Evolutionary conservation across 2,113 vertebrate species (phyloP).

Genomic region (Gila orcuttii): DNA sequence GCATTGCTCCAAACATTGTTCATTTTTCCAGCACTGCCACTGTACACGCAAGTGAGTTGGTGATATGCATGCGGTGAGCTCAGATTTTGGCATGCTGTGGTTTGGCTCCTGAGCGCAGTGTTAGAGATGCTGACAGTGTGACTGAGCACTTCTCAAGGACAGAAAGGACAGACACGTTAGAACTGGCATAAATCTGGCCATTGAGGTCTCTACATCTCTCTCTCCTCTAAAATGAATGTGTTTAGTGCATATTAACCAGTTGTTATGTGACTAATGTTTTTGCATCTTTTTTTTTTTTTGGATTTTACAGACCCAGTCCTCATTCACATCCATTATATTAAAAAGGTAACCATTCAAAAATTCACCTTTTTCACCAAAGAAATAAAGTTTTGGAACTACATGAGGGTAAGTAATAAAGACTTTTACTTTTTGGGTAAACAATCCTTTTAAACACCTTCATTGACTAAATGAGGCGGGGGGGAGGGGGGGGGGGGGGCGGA

Average conservation of each 20-base stretch:
- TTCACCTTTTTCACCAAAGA: no score
- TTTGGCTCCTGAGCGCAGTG: conserved; percentile 25
- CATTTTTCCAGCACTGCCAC: background rate
- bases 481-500: no score
- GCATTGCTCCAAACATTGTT: background rate
- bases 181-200: conserved; percentile 47
- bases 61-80: conserved; percentile 44
- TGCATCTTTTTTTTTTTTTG: background rate
- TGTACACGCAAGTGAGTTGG: background rate
- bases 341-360: no score
- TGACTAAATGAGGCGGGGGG: no score
- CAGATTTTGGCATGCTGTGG: conserved; percentile 37
- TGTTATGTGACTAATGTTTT: background rate
- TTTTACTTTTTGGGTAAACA: no score
- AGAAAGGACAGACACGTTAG: conserved; percentile 27
- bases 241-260: no score
- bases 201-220: conserved; percentile 14
- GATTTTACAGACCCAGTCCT: no score
- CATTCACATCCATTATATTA: background rate
- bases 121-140: conserved; percentile 47
- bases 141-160: conserved; percentile 48
- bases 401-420: no score
- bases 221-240: background rate
- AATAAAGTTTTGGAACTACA: no score
- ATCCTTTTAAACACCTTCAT: no score